Base-by-base conservation (phyloP, 2,113 vertebrate genomes). In the Pongo pygmaeus region DNA sequence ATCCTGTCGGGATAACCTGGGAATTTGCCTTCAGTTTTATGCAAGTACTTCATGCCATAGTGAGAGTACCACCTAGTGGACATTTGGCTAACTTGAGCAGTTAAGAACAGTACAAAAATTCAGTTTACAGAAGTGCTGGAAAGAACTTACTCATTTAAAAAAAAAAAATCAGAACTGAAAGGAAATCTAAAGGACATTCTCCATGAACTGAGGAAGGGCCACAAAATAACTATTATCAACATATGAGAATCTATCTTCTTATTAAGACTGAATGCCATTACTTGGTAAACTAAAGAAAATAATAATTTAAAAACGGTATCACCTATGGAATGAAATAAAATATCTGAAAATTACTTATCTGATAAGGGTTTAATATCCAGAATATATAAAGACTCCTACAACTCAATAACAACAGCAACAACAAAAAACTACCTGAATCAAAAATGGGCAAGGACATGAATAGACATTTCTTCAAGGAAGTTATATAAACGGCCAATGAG, bases 11-110 rank as follows among this genome's bases (percentile, higher is more conserved):
- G 55, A 83, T 12, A 87, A 55, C 38, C n/a, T 55, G n/a, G n/a
- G 23, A 92, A 80, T 92, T 93, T 72, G 91, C 40, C n/a, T 80
- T 89, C 20, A 67, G 89, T 64, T 93, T 91, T 84, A 96, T 23
- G 52, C 43, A 92, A 94, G 81, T 59, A 74, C 13, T 35, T 79
- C 13, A 43, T 16, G 7, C 35, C 79, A 61, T 48, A 84, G 79
- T 91, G 84, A 93, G 23, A 72, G 83, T 48, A 77, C 98, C 98
- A 97, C 86, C 98, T 98, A 98, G 98, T 97, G 97, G 97, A 69
- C 92, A 90, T 84, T 40, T 61, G 38, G 30, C 70, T 81, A 10
- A 91, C 48, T 17, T 83, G 52, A 83, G 14, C 17, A 61, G 70
- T 14, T 25, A 11, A 43, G 40, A 88, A 12, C 55, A 90, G 35